phyloP scores from a whole-genome alignment of 2,113 vertebrate genomes.

The Penelope pileata region DNA sequence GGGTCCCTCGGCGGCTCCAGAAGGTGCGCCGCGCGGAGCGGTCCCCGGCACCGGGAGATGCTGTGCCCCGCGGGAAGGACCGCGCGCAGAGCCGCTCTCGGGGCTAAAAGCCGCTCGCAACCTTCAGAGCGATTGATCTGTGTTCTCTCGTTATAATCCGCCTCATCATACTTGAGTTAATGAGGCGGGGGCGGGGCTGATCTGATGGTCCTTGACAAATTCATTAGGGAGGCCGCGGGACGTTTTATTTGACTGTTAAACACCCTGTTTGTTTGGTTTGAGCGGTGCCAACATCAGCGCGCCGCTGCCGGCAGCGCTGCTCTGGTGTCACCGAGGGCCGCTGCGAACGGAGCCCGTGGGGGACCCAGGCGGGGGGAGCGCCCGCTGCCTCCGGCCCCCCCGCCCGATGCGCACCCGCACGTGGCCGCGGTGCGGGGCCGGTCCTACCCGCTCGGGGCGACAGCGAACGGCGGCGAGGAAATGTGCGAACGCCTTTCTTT shows the following conservation, averaged over 20 bases:
- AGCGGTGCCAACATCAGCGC: constrained; percentile 75
- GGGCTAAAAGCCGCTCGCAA: constrained; percentile 83
- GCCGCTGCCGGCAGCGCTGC: constrained; percentile 70
- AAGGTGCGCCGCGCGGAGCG: constrained; percentile 66
- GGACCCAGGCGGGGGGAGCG: not conserved
- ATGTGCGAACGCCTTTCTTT: fast-evolving
- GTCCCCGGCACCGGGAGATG: constrained; percentile 71
- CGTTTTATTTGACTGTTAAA: constrained; percentile 84
- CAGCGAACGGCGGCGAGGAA: not conserved
- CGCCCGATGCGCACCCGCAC: not conserved
- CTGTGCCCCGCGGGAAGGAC: constrained; percentile 68
- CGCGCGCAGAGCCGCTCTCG: constrained; percentile 65
- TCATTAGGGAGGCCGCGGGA: constrained; percentile 85
- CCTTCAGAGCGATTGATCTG: constrained; percentile 81
- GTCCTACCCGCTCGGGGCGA: fast-evolving
- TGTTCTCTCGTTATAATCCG: constrained; percentile 81
- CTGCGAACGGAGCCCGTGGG: constrained; percentile 13
- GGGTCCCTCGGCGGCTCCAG: constrained; percentile 77
- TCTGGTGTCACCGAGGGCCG: constrained; percentile 43
- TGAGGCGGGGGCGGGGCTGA: constrained; percentile 81
- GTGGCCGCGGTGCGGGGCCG: not conserved
- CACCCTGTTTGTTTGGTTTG: constrained; percentile 83
- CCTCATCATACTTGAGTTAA: constrained; percentile 87
- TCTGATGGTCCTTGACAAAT: constrained; percentile 83
- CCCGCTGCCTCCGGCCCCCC: constrained; percentile 2